Percentiles rank a stretch among this genome's conserved stretches.
phyloP scores from a whole-genome alignment of 2,797 vertebrate genomes.

The Acipenser ruthenus region DNA sequence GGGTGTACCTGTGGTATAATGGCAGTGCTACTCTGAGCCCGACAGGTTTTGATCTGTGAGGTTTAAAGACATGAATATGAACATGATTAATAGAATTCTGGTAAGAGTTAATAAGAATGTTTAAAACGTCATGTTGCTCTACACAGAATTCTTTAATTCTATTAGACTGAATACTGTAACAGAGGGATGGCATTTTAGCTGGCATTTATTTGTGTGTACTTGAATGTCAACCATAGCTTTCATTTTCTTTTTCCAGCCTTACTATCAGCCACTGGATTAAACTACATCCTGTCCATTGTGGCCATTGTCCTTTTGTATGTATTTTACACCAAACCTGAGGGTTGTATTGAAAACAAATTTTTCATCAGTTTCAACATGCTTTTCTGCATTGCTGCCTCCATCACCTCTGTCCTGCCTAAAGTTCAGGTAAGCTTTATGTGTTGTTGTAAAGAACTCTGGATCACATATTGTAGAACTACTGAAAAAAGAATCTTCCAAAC shows the following conservation, averaged over 20 bases:
- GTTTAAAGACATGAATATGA: no score
- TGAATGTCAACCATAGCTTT: conserved; percentile 7
- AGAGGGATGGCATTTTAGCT: background rate
- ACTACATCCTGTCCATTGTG: conserved; percentile 63
- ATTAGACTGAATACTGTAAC: no score
- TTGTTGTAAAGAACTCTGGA: no score
- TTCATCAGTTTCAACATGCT: conserved; percentile 83
- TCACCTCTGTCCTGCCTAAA: conserved; percentile 72
- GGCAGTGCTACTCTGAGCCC: no score
- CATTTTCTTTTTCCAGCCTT: conserved; percentile 54
- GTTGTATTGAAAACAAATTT: conserved; percentile 79
- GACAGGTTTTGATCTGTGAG: no score
- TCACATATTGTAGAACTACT: no score
- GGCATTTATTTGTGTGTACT: background rate
- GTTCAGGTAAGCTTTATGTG: conserved; percentile 67
- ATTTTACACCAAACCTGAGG: conserved; percentile 71
- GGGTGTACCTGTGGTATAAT: no score
- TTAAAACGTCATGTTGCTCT: no score
- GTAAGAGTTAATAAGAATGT: no score
- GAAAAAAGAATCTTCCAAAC: no score
- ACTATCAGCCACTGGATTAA: conserved; percentile 57
- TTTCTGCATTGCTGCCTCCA: conserved; percentile 66
- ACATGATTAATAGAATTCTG: no score
- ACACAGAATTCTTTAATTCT: no score
- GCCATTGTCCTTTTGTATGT: conserved; percentile 58